phyloP scores from a whole-genome alignment of 2,888 invertebrate genomes.

The Cantharis nigra region DNA sequence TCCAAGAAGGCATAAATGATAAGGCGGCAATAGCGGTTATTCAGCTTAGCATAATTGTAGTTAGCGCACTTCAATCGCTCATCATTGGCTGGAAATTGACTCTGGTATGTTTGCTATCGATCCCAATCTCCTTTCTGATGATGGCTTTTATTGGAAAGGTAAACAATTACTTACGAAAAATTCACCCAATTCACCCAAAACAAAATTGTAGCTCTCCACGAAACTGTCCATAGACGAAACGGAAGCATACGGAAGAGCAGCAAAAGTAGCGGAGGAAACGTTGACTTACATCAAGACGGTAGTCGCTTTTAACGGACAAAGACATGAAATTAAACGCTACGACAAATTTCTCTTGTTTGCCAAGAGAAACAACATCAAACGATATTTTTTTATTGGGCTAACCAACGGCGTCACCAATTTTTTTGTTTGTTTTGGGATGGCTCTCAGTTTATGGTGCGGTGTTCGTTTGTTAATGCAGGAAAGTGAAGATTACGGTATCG shows the following conservation, averaged over 20 bases:
- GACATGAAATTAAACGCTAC: background rate
- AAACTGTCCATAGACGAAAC: background rate
- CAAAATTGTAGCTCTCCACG: constrained; percentile 41
- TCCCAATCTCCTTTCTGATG: constrained; percentile 69
- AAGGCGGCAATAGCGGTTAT: background rate
- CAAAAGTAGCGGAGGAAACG: background rate
- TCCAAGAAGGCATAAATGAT: background rate
- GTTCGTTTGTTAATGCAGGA: constrained; percentile 42
- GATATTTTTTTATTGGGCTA: background rate
- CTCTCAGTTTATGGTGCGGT: background rate
- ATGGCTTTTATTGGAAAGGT: constrained; percentile 62
- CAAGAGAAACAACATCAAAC: background rate
- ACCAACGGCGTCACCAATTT: background rate
- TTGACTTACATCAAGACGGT: background rate
- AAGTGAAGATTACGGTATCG: background rate
- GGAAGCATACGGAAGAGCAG: background rate
- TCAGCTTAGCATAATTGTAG: background rate
- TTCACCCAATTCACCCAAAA: constrained; percentile 61
- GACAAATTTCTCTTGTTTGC: background rate
- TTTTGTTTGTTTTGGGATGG: background rate
- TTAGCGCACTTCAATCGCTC: background rate
- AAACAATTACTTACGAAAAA: background rate
- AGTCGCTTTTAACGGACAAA: background rate
- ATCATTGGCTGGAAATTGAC: constrained; percentile 79
- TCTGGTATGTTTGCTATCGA: constrained; percentile 71